phyloP scores from a whole-genome alignment of 2,113 vertebrate genomes.

The Probosciger aterrimus region DNA sequence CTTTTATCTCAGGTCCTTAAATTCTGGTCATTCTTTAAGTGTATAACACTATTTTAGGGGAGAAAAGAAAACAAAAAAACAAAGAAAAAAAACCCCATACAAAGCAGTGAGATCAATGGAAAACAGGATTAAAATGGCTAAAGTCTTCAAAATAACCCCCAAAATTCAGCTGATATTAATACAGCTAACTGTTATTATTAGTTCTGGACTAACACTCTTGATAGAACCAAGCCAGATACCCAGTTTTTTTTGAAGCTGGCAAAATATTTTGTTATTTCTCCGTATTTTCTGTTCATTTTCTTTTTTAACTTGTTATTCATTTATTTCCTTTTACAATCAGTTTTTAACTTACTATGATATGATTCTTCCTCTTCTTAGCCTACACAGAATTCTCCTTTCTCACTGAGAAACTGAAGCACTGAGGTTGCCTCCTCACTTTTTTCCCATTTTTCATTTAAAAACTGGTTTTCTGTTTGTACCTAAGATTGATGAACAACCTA shows the following conservation, averaged over 20 bases:
- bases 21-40: background rate
- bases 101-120: background rate
- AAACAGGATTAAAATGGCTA: background rate
- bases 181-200: background rate
- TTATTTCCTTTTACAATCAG: background rate
- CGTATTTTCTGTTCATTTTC: background rate
- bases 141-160: background rate
- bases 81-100: background rate
- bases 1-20: background rate
- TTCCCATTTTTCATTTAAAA: background rate
- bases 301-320: background rate
- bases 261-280: background rate
- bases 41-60: background rate
- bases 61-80: too few relatives aligned
- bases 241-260: background rate
- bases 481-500: background rate
- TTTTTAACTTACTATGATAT: background rate
- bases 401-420: background rate
- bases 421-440: background rate
- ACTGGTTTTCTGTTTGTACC: background rate
- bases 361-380: background rate
- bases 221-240: background rate
- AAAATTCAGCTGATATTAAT: background rate
- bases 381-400: background rate
- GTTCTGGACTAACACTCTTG: background rate